Evolutionary conservation across 2,888 invertebrate genomes (phyloP).

Genomic region (Capitulum mitella): DNA sequence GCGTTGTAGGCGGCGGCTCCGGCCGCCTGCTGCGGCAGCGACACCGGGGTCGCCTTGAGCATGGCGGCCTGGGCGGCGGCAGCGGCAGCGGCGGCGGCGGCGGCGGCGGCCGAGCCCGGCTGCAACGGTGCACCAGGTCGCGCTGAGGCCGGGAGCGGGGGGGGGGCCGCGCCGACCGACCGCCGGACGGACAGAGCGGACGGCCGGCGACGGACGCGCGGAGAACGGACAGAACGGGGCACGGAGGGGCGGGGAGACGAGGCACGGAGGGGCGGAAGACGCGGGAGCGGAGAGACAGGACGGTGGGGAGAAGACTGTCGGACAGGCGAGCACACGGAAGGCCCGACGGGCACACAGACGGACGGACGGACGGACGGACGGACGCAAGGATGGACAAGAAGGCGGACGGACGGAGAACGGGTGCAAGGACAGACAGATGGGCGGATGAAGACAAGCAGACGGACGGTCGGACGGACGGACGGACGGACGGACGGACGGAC

Average conservation of each 20-base stretch:
- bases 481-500: no score
- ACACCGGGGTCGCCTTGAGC: neutral
- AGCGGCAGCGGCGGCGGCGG: conserved; percentile 5
- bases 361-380: no score
- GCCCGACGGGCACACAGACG: no score
- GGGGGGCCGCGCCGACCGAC: neutral
- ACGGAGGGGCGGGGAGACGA: neutral
- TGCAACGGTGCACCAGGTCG: conserved; percentile 29
- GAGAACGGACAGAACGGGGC: neutral
- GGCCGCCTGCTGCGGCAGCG: conserved; percentile 1
- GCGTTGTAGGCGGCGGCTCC: neutral
- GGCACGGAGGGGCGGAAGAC: neutral
- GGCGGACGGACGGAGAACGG: no score
- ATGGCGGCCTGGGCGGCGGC: conserved; percentile 9
- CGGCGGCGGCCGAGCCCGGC: conserved; percentile 33
- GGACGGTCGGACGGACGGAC: no score
- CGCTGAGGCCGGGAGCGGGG: neutral
- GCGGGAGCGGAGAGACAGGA: no score
- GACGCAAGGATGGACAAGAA: no score
- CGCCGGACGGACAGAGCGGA: no score
- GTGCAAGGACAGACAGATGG: no score
- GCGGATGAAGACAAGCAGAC: no score
- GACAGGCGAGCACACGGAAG: no score
- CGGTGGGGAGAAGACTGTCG: no score
- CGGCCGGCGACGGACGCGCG: neutral